A percentile compares a stretch with the other conserved stretches of the same genome.
These are phyloP conservation scores for Coremacera marginata DNA, from an alignment of 2,888 invertebrate genomes.

Conservation along the genomic window DNA sequence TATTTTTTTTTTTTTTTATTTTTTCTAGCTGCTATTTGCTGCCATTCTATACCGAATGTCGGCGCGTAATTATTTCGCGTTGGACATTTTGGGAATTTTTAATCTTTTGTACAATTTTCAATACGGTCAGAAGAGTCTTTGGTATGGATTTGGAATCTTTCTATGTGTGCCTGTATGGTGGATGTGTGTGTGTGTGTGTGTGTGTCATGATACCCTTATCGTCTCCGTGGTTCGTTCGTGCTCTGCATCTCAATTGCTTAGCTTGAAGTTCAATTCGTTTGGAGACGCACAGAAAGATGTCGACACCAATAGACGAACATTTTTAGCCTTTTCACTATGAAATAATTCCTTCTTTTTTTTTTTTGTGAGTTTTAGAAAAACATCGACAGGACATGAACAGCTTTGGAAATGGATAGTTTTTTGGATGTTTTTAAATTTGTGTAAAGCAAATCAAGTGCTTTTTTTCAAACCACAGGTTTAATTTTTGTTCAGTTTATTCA, in stretches of 20 bases:
- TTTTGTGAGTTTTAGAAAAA: not conserved
- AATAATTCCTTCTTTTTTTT: not conserved
- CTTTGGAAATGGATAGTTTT: slow-evolving; percentile 26
- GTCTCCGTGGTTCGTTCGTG: slow-evolving; percentile 32
- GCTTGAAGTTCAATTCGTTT: not conserved
- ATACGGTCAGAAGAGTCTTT: not conserved
- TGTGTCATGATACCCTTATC: not conserved
- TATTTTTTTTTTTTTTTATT: not conserved
- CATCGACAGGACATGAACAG: slow-evolving; percentile 41
- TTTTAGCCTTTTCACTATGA: not conserved
- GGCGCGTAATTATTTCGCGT: slow-evolving; percentile 44
- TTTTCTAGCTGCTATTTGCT: slow-evolving; percentile 15
- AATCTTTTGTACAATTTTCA: slow-evolving; percentile 35
- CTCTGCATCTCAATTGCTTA: slow-evolving; percentile 26
- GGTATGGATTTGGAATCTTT: not conserved
- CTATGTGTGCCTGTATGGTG: not conserved
- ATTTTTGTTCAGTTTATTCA: too few species aligned
- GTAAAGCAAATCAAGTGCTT: too few species aligned
- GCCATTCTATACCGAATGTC: not conserved
- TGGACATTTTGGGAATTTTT: slow-evolving; percentile 45
- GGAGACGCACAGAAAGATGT: slow-evolving; percentile 2
- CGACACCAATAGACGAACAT: not conserved
- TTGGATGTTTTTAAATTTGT: too few species aligned
- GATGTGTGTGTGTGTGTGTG: not conserved
- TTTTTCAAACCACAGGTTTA: too few species aligned